Conservation (phyloP, 2,113 vertebrate species). For the Terrapene triunguis region DNA sequence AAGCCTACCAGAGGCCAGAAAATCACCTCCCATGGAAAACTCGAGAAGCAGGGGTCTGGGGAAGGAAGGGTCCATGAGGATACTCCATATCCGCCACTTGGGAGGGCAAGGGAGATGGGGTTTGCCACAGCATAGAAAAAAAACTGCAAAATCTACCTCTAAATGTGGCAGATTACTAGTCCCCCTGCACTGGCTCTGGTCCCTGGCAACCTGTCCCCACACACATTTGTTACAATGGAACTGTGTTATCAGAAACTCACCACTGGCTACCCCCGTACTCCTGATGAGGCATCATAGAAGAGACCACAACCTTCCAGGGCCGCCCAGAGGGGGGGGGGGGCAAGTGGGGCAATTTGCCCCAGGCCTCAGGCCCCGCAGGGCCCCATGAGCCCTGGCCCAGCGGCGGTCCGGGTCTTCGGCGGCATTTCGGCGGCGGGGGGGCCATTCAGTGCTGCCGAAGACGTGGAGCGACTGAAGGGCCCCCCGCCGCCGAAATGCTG, state of each 20-base stretch:
- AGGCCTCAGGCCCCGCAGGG: too few relatives aligned
- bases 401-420: too few relatives aligned
- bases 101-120: not conserved
- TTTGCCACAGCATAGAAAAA: not conserved
- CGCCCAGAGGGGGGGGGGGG: too few relatives aligned
- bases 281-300: too few relatives aligned
- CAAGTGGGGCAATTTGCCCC: too few relatives aligned
- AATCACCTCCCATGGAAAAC: slow-evolving; percentile 16
- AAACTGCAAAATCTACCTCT: not conserved
- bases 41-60: not conserved
- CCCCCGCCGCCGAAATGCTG: too few relatives aligned
- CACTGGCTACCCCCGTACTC: not conserved
- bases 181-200: not conserved
- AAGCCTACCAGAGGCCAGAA: not conserved
- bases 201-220: not conserved
- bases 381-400: too few relatives aligned
- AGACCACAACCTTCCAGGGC: too few relatives aligned
- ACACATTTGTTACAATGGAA: too few relatives aligned
- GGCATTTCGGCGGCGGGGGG: too few relatives aligned
- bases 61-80: not conserved
- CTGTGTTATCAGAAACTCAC: not conserved
- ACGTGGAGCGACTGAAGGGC: too few relatives aligned
- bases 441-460: too few relatives aligned
- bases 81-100: not conserved
- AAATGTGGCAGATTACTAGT: not conserved